phyloP scores from a whole-genome alignment of 2,888 invertebrate genomes.

The Acleris laterana region DNA sequence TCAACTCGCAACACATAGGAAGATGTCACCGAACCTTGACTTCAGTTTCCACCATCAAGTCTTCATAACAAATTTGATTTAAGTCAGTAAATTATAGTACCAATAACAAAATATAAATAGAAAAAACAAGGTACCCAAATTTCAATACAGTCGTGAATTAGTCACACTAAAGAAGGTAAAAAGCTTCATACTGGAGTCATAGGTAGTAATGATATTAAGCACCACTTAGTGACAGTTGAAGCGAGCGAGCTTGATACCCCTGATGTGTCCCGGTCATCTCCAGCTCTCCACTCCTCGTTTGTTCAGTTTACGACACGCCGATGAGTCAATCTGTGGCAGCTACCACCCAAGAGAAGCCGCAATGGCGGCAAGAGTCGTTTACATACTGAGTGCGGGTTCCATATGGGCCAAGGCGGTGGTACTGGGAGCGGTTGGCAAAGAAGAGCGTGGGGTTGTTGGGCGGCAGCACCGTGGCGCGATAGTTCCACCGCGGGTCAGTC shows the following conservation, averaged over 20 bases:
- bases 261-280: conserved; percentile 76
- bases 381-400: conserved; percentile 84
- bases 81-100: conserved; percentile 38
- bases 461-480: conserved; percentile 82
- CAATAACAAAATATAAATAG: conserved; percentile 42
- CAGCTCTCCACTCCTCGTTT: conserved; percentile 67
- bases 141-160: too few species aligned
- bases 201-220: conserved; percentile 53
- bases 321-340: conserved; percentile 76
- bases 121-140: conserved; percentile 44
- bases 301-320: conserved; percentile 64
- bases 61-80: conserved; percentile 41
- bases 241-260: conserved; percentile 57
- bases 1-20: conserved; percentile 57
- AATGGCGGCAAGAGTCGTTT: conserved; percentile 79
- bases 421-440: conserved; percentile 86
- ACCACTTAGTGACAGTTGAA: conserved; percentile 59
- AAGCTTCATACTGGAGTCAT: conserved; percentile 59
- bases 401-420: conserved; percentile 83
- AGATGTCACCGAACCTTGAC: conserved; percentile 63
- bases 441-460: conserved; percentile 83
- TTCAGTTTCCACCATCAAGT: conserved; percentile 55
- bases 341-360: conserved; percentile 80
- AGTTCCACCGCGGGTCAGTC: conserved; percentile 81
- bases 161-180: conserved; percentile 45